Evolutionary conservation across 2,113 vertebrate species (phyloP).

Genomic region (Prochilodus magdalenae): DNA sequence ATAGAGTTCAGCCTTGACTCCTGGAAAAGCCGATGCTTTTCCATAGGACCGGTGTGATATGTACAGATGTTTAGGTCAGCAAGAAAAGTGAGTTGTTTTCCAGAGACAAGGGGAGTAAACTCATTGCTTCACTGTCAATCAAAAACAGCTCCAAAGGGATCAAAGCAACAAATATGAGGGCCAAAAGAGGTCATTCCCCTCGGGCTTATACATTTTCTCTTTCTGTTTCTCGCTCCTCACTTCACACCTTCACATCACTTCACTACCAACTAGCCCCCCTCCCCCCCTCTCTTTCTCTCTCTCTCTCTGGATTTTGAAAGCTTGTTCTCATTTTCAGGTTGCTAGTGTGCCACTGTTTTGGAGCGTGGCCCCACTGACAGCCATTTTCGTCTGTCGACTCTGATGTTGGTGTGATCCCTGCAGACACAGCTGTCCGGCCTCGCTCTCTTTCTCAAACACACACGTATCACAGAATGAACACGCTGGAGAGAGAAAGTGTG

Average conservation of each 20-base stretch:
- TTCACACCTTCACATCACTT: slow-evolving; percentile 53
- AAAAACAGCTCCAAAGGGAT: slow-evolving; percentile 41
- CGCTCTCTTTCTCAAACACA: neutral
- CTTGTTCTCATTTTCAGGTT: slow-evolving; percentile 61
- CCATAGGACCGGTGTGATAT: neutral
- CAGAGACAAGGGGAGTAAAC: slow-evolving; percentile 12
- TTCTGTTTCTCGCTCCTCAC: slow-evolving; percentile 7
- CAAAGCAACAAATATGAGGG: slow-evolving; percentile 47
- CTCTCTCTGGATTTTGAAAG: slow-evolving; percentile 56
- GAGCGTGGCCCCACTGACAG: slow-evolving; percentile 40
- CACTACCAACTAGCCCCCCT: slow-evolving; percentile 56
- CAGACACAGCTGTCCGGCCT: slow-evolving; percentile 20
- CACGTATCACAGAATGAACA: neutral
- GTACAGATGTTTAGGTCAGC: slow-evolving; percentile 34
- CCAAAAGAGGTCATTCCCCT: slow-evolving; percentile 53
- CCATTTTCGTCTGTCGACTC: slow-evolving; percentile 44
- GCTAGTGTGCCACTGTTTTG: slow-evolving; percentile 32
- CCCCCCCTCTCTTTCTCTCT: too few species aligned
- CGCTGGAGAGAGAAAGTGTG: neutral
- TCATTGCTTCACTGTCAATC: slow-evolving; percentile 42
- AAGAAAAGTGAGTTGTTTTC: slow-evolving; percentile 8
- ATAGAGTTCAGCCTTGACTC: slow-evolving; percentile 3
- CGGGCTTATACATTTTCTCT: slow-evolving; percentile 52
- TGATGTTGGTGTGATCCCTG: slow-evolving; percentile 36
- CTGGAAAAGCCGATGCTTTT: neutral